Percentiles rank a stretch among this genome's conserved stretches.
Evolutionary conservation across 2,113 vertebrate genomes (phyloP).

Genomic region (Edolisoma coerulescens): DNA sequence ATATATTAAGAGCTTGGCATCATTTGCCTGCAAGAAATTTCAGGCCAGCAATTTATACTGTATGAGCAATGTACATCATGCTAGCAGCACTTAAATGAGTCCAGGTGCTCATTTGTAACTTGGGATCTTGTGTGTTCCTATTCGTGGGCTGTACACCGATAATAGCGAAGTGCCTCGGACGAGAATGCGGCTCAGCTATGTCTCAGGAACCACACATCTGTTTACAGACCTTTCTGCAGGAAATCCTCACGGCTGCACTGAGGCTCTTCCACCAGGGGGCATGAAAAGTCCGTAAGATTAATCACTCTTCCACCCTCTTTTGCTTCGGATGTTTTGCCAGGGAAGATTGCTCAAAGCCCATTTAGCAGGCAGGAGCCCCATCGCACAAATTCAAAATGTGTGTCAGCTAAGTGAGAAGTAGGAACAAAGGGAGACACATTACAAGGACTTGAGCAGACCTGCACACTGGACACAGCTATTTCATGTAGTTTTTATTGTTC

Average conservation of each 20-base stretch:
- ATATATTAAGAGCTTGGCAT: constrained; percentile 75
- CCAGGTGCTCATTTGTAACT: constrained; percentile 66
- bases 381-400: background rate
- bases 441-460: background rate
- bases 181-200: constrained; percentile 14
- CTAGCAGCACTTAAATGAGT: constrained; percentile 67
- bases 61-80: constrained; percentile 67
- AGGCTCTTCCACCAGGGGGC: constrained; percentile 69
- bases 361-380: background rate
- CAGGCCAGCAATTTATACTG: constrained; percentile 64
- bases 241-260: background rate
- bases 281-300: constrained; percentile 11
- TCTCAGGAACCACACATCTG: constrained; percentile 54
- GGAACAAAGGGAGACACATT: background rate
- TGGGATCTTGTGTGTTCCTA: constrained; percentile 57
- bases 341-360: background rate
- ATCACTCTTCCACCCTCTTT: background rate
- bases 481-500: background rate
- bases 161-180: constrained; percentile 37
- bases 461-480: background rate
- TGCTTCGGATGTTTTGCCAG: background rate
- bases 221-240: background rate
- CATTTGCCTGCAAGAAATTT: constrained; percentile 61
- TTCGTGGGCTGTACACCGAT: constrained; percentile 26
- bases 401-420: background rate